Evolutionary conservation across 2,888 invertebrate species (phyloP), one percentile per base, ranked within the genome.

Genomic region (Electrophaes corylata): DNA sequence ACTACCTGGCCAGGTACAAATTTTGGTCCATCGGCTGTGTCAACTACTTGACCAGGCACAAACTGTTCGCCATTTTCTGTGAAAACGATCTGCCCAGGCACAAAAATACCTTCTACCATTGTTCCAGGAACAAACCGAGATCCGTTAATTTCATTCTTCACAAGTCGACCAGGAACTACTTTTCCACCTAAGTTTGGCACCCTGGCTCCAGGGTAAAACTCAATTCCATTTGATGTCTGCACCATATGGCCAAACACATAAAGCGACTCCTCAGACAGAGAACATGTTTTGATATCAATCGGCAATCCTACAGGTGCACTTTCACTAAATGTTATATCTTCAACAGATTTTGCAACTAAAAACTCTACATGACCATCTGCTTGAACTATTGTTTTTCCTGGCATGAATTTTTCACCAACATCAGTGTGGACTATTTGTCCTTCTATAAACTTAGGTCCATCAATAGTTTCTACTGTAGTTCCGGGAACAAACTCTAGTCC

Each of bases 1-100:
- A 96, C 95, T 70, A 96, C 94, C 86, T 96, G 95, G 1, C 96
- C 96, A 2, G 96, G 95, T 12, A 96, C 95, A 78, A 96, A 96
- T 78, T 95, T 95, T 0, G 94, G 93, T 18, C 94, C 94, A 67
- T 93, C 93, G 45, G 92, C 88, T 1, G 95, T 95, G 69, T 95
- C 94, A n/a, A 95, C 93, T 0, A 95, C 94, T 85, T 95, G 95
- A 0, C 95, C 95, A 0, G 95, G 94, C 3, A 95, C 93, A 72
- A 95, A 95, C 66, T 95, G 94, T 67, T 94, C 94, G 4, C 95
- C 95, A 59, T 93, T 93, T 73, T 95, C 94, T 4, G 95, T 95
- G 69, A 92, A 93, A 0, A 95, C 94, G 62, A 94, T 93, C 84
- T 95, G 95, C 2, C 95, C 95, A 0, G 95, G 94, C 12, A 95